Base-by-base conservation (phyloP, 1,140 invertebrate species). In the Apis florea region DNA sequence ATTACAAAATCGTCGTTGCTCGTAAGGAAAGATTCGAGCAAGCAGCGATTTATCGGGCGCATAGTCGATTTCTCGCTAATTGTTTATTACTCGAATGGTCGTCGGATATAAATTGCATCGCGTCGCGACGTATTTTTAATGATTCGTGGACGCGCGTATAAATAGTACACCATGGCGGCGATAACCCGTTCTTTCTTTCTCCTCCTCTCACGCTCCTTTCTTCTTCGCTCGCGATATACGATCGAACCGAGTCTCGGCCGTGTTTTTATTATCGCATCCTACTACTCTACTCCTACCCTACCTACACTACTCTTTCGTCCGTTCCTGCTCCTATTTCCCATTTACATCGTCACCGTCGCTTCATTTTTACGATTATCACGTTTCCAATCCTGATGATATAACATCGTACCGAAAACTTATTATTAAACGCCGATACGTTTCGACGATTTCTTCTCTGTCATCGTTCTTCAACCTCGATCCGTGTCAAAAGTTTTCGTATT, bases 81-180 rank as follows among this genome's bases (percentile, higher is more conserved):
- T 75, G 74, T 76, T 72, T 68, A 67, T 71, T 40, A 71, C 19
- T 47, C 24, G 56, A 82, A 69, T 71, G 31, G 47, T 17, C 19
- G 64, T 19, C 66, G 66, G 80, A 76, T 70, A 79, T 73, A 79
- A 67, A 40, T 66, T 83, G 69, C 61, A 83, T 69, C 47, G 67
- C 74, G 53, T n/a, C 75, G 81, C 59, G 59, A 81, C 59, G 67
- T 86, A 85, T 68, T 87, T 84, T 87, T 85, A 79, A 79, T 72
- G 21, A 56, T 49, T 49, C 69, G n/a, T 83, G 63, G 67, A 11
- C 68, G 63, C 53, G 51, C 8, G 77, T 81, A 77, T 83, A 85
- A 85, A 72, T 85, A 85, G 67, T 84, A 76, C 56, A 49, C 49
- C 54, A 72, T 67, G 79, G 17, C 69, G 79, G 17, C 69, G 79